Conservation (phyloP, 2,888 invertebrate genomes). For the Lithophane ornitopus region DNA sequence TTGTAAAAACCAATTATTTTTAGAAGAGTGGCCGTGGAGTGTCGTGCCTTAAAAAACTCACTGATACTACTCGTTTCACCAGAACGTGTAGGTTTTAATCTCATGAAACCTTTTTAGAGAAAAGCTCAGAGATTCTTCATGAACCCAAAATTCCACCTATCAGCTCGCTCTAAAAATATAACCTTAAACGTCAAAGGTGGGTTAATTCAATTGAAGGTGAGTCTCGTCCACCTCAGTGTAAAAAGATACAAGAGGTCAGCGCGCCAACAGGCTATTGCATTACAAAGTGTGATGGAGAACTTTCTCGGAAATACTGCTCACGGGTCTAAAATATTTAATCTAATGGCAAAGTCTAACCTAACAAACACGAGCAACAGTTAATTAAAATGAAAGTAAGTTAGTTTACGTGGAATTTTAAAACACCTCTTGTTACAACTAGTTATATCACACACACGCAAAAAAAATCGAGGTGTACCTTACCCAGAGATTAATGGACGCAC, state of each 20-base stretch:
- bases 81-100: not conserved
- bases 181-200: constrained; percentile 21
- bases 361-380: not conserved
- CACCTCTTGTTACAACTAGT: not conserved
- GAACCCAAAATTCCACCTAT: constrained; percentile 3
- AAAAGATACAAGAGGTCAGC: constrained; percentile 19
- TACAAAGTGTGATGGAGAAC: not conserved
- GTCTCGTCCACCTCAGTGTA: not conserved
- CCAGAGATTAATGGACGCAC: not conserved
- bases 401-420: not conserved
- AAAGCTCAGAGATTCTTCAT: constrained; percentile 11
- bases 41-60: not conserved
- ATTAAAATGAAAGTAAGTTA: not conserved
- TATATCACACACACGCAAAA: not conserved
- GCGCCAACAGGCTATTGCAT: not conserved
- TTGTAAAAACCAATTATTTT: too few relatives aligned
- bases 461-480: not conserved
- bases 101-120: not conserved
- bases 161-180: constrained; percentile 29
- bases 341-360: not conserved
- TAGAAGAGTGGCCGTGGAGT: too few relatives aligned
- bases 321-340: not conserved
- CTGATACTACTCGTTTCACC: not conserved
- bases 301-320: not conserved
- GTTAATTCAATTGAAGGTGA: constrained; percentile 43